Evolutionary conservation across 2,797 vertebrate genomes (phyloP), one percentile per base, ranked within the genome.

Genomic region (Sarcoramphus papa): DNA sequence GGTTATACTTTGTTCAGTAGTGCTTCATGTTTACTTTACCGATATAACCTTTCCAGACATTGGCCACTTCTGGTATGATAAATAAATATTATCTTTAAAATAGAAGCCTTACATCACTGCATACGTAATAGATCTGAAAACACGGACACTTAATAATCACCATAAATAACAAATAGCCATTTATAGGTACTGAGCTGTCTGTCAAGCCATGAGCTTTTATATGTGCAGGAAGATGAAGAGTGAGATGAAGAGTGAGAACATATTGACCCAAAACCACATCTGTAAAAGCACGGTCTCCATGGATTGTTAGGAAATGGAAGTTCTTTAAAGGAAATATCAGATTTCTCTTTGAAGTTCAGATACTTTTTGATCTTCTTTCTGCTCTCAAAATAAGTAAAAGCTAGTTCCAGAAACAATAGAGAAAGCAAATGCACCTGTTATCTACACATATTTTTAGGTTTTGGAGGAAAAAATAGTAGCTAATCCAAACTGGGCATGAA

Each of bases 41-140:
- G 14, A 95, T 85, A 94, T 95, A 97, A 97, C 96, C 97, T 98
- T 98, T 98, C 93, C 80, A 96, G 94, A 78, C 54, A 94, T 91
- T 94, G 95, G 93, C 54, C 69, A 81, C 88, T 96, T 94, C 80
- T 72, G 28, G 90, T 84, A 81, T 92, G 95, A 96, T 95, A 98
- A 97, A 97, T 97, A 98, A 97, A 97, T 82, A 97, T 92, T 97
- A 94, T 93, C 95, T 97, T 94, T 94, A 92, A 97, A 97, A 98
- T 92, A 97, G 95, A 91, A 97, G 53, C 75, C 80, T 95, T 96
- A 95, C 93, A 80, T 98, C 97, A 97, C 59, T 87, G 93, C 93
- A 95, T 96, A 97, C 81, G 78, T 89, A 95, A 93, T 41, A 92
- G 84, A 84, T 82, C 22, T 91, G 88, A 96, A 97, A 97, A 89